Evolutionary conservation across 1,140 invertebrate genomes (phyloP).

Genomic region (Brachionus paranguensis): DNA sequence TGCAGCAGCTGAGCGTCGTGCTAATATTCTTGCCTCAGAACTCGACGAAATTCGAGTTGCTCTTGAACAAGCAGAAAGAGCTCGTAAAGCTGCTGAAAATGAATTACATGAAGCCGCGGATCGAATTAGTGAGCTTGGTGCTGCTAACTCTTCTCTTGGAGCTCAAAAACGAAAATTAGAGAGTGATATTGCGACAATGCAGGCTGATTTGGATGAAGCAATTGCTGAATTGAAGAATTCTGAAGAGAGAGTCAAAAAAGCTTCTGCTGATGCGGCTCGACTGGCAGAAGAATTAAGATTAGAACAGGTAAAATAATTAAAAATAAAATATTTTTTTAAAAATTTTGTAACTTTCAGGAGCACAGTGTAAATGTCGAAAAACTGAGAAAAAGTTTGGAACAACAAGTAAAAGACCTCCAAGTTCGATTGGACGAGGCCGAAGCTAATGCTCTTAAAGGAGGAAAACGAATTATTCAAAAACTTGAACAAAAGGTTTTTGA

Average conservation of each 20-base stretch:
- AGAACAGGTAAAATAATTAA: conserved; percentile 80
- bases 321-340: no score
- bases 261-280: conserved; percentile 85
- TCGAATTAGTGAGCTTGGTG: conserved; percentile 87
- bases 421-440: conserved; percentile 90
- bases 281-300: conserved; percentile 94
- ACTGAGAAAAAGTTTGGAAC: conserved; percentile 89
- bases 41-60: no score
- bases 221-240: conserved; percentile 77
- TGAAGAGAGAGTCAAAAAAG: conserved; percentile 83
- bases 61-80: no score
- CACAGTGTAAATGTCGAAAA: conserved; percentile 96
- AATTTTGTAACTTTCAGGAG: no score
- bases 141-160: conserved; percentile 81
- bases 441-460: conserved; percentile 90
- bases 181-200: conserved; percentile 88
- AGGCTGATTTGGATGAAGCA: conserved; percentile 60
- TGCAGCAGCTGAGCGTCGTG: no score
- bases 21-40: no score
- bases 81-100: no score
- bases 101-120: conserved; percentile 93
- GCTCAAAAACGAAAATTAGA: conserved; percentile 97
- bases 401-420: conserved; percentile 96
- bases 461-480: conserved; percentile 71
- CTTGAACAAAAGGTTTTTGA: conserved; percentile 55